Base-by-base conservation (phyloP, 1,140 invertebrate species). In the Calephelis virginiensis region DNA sequence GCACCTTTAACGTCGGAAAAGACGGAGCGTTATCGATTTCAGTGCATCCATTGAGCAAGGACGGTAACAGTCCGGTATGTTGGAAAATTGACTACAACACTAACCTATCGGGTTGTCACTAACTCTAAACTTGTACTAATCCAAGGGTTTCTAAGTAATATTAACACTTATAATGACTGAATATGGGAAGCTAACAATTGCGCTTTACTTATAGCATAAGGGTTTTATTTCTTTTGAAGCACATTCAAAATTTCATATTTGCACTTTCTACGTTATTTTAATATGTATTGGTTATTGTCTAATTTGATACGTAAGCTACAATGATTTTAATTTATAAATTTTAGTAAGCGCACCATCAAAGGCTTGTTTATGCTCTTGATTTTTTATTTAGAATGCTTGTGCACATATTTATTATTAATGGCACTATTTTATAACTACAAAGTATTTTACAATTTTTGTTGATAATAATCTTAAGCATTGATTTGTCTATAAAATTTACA, bases 1-100 rank as follows among this genome's bases (percentile, higher is more conserved):
- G 80, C 9, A 83, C 81, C 0, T 80, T 87, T 70, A 85, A 78
- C 69, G 69, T 89, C 6, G 88, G 88, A 6, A 88, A 87, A 77
- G 86, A 89, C 66, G 86, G 86, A 45, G 86, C 82, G 1, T 67
- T 90, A 40, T 90, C 88, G 10, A 87, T 90, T 67, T 89, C 86
- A n/a, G 83, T 89, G 17, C 86, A 87, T 71, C 78, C 80, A 37
- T 75, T 75, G 68, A 72, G 71, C 28, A 86, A 85, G 84, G 85
- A 87, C 73, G 67, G 64, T 66, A 77, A 60, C 48, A 78, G 76
- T 76, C 77, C 76, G 89, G 89, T 91, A 90, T 78, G 88, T 90
- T 73, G 50, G 64, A 73, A 69, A 72, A 68, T 74, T 77, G 70
- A 75, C 63, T 74, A 78, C 71, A 74, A 77, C 70, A 79, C 74